Evolutionary conservation across 2,888 invertebrate genomes (phyloP), one percentile per base, ranked within the genome.

Genomic region (Alentia gelatinosa): DNA sequence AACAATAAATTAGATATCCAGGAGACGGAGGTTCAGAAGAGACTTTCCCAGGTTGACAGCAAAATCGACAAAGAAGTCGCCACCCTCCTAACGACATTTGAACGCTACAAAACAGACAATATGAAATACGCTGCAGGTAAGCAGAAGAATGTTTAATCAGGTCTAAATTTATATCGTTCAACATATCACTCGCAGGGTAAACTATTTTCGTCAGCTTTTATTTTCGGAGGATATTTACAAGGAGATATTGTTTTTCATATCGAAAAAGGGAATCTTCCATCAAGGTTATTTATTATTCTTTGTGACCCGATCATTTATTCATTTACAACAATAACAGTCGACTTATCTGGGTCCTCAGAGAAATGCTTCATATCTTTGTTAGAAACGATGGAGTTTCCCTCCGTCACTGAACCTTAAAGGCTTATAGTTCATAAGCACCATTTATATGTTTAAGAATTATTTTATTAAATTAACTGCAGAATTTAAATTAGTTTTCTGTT

Each of bases 61-160:
- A 95, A 95, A 89, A 96, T 96, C 86, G 95, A 95, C 40, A 95
- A 95, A 39, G 95, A 96, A 89, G 92, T 95, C 0, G 95, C 96
- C 7, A 95, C 94, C 89, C 92, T 95, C 68, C 92, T 94, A 37
- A 95, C 96, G 19, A 94, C 93, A 15, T 95, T 94, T 93, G 96
- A 96, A 93, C 93, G 94, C 63, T 95, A 96, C 91, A 94, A 95
- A 92, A 95, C 95, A 93, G 96, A 96, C 93, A 93, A 95, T 30
- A 93, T 94, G 89, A 96, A 95, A 92, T 95, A 94, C 92, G 93
- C 95, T 84, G 95, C 94, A 91, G 96, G 96, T 95, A 92, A 47
- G 19, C 9, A 91, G 94, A 91, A 26, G 15, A 37, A n/a, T 26
- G 4, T 89, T 7, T 86, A 5, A 0, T 47, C 33, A 47, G 40